phyloP scores from a whole-genome alignment of 2,888 invertebrate species.

The Psylliodes chrysocephalus region DNA sequence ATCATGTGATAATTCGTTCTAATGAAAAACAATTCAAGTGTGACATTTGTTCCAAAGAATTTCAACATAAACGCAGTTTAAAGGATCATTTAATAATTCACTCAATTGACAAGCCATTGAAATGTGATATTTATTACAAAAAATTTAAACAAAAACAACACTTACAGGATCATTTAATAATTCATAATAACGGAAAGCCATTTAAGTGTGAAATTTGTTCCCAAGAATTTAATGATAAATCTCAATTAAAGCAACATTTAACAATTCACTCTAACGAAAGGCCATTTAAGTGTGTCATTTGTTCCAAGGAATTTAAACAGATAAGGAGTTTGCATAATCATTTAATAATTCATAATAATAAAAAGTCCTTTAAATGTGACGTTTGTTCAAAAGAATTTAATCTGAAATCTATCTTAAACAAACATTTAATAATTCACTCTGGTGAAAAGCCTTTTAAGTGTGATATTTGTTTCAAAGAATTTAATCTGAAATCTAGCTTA shows the following conservation, averaged over 20 bases:
- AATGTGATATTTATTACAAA: no score
- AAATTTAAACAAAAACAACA: no score
- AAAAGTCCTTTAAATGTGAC: conserved; percentile 1
- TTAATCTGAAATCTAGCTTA: conserved; percentile 4
- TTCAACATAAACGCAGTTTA: no score
- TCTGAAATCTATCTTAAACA: neutral
- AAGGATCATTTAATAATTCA: no score
- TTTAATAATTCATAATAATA: conserved; percentile 6
- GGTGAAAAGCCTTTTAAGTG: conserved; percentile 14
- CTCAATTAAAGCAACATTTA: neutral
- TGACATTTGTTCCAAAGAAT: no score
- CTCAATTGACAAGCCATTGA: no score
- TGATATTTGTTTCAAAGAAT: neutral
- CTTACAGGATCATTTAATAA: no score
- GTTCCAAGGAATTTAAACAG: neutral
- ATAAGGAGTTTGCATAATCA: neutral
- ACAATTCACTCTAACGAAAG: conserved; percentile 5
- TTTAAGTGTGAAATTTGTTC: conserved; percentile 15
- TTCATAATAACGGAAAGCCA: neutral
- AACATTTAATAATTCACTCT: conserved; percentile 5
- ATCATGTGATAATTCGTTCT: neutral
- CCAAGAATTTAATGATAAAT: neutral
- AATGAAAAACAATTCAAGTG: neutral
- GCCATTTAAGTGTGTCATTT: neutral
- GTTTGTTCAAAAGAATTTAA: conserved; percentile 4